Base-by-base conservation (phyloP, 2,797 vertebrate species). In the Coranthus polyacanthus region DNA sequence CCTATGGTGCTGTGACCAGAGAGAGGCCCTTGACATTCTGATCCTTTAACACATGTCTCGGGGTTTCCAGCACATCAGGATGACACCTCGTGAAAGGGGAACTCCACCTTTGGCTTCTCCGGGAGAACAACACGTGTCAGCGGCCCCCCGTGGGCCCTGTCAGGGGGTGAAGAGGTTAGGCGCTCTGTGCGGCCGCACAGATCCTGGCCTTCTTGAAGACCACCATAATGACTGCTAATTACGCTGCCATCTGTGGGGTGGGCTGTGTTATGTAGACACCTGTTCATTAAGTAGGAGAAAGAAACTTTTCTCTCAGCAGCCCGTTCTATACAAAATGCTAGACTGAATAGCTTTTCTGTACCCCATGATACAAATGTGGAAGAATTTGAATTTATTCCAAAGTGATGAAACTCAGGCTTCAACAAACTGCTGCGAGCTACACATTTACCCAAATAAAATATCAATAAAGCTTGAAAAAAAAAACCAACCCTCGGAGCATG, bases 211-310 rank as follows among this genome's bases (percentile, higher is more conserved):
- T 91, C 88, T 82, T 67, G 68, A 75, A 88, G 90, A 88, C 89
- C 88, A 88, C 90, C 89, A 92, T 91, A 94, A 93, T 89, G 89
- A 93, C 89, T 92, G 92, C 91, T 93, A 93, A 93, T 94, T 93
- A 93, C 87, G 68, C 82, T 72, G 78, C 90, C 92, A 92, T 93
- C 92, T 93, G 92, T 79, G 86, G 86, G 89, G 88, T 90, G 86
- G 90, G 79, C 90, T 89, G 89, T 93, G 93, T 91, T 93, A 89
- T 93, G 91, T 91, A 92, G 91, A 93, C 92, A 93, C 92, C 91
- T 93, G 91, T 93, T 93, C 90, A 92, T 92, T 93, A 93, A 87
- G 81, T 67, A 45, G 83, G 67, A 78, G 65, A 83, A 83, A 84
- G 86, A 89, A 89, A 92, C 58, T 83, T 89, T 91, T 77, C 78